These are phyloP conservation scores for Xanthia icteritia DNA, from an alignment of 2,888 invertebrate species.

Conservation along the genomic window DNA sequence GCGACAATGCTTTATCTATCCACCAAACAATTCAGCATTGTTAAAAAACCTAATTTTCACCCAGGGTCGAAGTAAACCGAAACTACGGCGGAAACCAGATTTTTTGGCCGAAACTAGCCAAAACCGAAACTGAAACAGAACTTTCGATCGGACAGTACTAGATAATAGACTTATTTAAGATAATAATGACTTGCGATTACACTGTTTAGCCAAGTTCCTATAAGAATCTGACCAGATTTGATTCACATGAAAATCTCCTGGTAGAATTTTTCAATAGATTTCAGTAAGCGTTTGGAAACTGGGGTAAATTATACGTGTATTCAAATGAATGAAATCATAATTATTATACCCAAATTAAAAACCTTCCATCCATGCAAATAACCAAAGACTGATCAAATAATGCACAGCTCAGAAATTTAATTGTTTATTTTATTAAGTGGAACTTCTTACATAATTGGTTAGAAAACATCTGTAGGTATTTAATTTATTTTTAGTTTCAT, in stretches of 20 bases:
- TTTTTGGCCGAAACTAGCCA: too few species aligned
- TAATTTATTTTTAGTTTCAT: too few species aligned
- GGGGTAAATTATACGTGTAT: neutral
- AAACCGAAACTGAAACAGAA: too few species aligned
- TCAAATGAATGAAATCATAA: neutral
- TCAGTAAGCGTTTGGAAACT: neutral
- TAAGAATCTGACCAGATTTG: neutral
- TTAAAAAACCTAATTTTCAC: too few species aligned
- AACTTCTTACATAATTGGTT: neutral
- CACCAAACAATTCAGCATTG: too few species aligned
- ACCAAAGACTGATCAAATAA: neutral
- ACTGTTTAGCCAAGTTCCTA: neutral
- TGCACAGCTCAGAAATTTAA: neutral
- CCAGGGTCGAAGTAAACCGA: too few species aligned
- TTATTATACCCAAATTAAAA: neutral
- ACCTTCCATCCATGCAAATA: neutral
- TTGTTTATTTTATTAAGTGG: neutral
- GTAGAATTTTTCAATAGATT: neutral
- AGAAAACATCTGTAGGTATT: neutral
- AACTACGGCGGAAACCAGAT: too few species aligned
- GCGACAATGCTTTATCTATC: too few species aligned
- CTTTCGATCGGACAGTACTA: slow-evolving; percentile 2
- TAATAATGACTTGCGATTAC: neutral
- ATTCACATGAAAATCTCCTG: neutral
- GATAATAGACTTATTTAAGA: slow-evolving; percentile 20